These are phyloP conservation scores for Harpagoxenus sublaevis DNA, from an alignment of 2,888 invertebrate genomes.

Conservation along the genomic window DNA sequence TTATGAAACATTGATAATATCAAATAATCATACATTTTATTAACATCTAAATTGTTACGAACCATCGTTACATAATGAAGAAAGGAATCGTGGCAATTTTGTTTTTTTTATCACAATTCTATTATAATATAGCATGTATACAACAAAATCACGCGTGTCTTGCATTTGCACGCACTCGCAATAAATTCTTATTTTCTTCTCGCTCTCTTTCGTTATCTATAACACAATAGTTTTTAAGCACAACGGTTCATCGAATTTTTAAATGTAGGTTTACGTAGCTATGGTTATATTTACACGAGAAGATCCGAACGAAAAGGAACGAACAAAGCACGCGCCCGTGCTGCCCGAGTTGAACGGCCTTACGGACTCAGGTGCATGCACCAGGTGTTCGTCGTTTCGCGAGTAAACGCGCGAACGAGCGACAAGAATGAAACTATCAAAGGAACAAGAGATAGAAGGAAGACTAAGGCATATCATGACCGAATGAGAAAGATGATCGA, in stretches of 20 bases:
- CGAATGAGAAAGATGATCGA: not conserved
- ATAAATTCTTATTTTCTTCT: not conserved
- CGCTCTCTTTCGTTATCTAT: not conserved
- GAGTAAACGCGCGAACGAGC: slow-evolving; percentile 63
- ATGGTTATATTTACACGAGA: slow-evolving; percentile 32
- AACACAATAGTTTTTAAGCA: not conserved
- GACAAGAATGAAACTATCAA: slow-evolving; percentile 56
- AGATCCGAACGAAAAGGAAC: slow-evolving; percentile 29
- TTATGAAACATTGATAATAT: not conserved
- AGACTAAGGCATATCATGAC: not conserved
- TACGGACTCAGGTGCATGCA: slow-evolving; percentile 66
- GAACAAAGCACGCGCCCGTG: slow-evolving; percentile 35
- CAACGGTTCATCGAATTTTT: slow-evolving; percentile 25
- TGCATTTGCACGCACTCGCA: not conserved
- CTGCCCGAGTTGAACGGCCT: slow-evolving; percentile 58
- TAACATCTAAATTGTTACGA: slow-evolving; percentile 75
- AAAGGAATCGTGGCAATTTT: not conserved
- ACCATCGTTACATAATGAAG: not conserved
- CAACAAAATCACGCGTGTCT: not conserved
- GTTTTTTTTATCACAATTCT: not conserved
- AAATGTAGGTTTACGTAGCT: slow-evolving; percentile 9
- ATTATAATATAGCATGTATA: not conserved
- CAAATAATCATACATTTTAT: slow-evolving; percentile 58
- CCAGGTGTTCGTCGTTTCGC: slow-evolving; percentile 65
- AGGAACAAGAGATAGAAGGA: not conserved